Base-by-base conservation (phyloP, 1,140 invertebrate species). In the Bombus pyrosoma region DNA sequence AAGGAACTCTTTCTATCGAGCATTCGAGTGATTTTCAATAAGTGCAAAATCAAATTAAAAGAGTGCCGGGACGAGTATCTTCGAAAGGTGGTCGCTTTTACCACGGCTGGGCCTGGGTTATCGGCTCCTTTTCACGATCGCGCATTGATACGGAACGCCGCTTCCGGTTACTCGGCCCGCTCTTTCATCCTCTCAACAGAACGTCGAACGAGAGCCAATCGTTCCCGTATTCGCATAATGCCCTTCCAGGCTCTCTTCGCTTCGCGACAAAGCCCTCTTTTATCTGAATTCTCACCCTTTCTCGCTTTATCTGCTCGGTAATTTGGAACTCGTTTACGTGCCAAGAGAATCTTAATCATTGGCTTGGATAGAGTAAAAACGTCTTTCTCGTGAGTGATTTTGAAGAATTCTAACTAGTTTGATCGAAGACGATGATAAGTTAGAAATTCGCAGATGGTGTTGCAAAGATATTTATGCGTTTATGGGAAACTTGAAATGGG, bases 91-190 rank as follows among this genome's bases (percentile, higher is more conserved):
- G 37, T 88, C 68, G 77, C 74, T 72, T 74, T 86, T 69, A 75
- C 66, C 37, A 53, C 25, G 47, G 18, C 32, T 37, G 87, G 72
- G 43, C 3, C 37, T n/a, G 66, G 43, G 84, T 92, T 92, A 85
- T 92, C 85, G 88, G 90, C 87, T 92, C 89, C 87, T 91, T 79
- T 91, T 92, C 89, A 89, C 87, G 89, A 89, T 81, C 86, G 81
- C 86, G 91, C 87, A 90, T 86, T 89, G 87, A 89, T 83, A 89
- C 76, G 88, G 84, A 89, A 89, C 87, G 69, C 83, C 69, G 75
- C 75, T 89, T 89, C 88, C 87, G 88, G 87, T 89, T 89, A 76
- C 88, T 88, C 82, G 68, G 62, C 43, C 34, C 28, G 47, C n/a
- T 47, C 75, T n/a, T 62, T 39, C 53, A 25, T 64, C 13, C 72